Evolutionary conservation across 2,113 vertebrate species (phyloP), one percentile per base, ranked within the genome.

Genomic region (Propithecus coquereli): DNA sequence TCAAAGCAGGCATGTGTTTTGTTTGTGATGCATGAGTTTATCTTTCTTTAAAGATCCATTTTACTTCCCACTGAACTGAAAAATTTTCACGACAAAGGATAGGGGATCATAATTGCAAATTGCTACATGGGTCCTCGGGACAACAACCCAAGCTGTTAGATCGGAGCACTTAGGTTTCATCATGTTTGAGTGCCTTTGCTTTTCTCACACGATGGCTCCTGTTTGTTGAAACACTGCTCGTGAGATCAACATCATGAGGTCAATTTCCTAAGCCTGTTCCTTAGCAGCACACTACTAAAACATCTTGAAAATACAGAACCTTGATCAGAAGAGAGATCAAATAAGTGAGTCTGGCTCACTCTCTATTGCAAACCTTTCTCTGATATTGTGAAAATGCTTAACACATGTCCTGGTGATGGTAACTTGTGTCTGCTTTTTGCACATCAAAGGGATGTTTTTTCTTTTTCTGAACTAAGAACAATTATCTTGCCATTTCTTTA

Each of bases 341-440:
- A 79, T 85, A 57, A 93, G 25, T 74, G 65, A 92, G 40, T 77
- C 57, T 94, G 95, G 73, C 43, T 90, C 10, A 47, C 47, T 47
- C 4, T 87, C 40, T 87, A n/a, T 59, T 87, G 66, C 18, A 96
- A 81, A 84, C 52, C 47, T 40, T 84, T 85, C n/a, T 84, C 17
- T 57, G 85, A 89, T 66, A 86, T 45, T 91, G 77, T 89, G 73
- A 90, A 94, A 95, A 92, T 81, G 87, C 17, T 95, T 93, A 94
- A 47, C 92, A 95, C 57, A 40, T 73, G 77, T 91, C 20, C 3
- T 80, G 52, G 2, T 47, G 50, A 79, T 59, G 59, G 61, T 77
- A 80, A 86, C 70, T 45, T 87, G 22, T 94, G 23, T 52, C 23
- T 23, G 65, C 6, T 45, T 40, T 91, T 93, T 93, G 45, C 45